Percentiles rank a stretch among this genome's conserved stretches.
Conservation (phyloP, 1,140 invertebrate species). For the Aphaenogaster ashmeadi region DNA sequence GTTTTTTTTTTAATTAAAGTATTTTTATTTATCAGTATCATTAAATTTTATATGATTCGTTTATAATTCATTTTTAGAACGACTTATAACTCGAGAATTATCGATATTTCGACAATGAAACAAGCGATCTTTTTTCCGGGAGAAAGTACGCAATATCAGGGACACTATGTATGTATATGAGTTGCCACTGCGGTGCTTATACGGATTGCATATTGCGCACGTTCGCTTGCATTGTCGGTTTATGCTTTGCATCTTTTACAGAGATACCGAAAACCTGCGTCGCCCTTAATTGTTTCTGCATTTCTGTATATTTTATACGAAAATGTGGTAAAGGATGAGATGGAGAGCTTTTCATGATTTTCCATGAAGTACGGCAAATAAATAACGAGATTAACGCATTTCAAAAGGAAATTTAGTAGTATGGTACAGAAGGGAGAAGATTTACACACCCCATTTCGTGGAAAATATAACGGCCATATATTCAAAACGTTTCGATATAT, state of each 20-base stretch:
- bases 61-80: neutral
- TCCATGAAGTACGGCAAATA: neutral
- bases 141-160: neutral
- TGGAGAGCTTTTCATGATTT: neutral
- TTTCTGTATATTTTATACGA: neutral
- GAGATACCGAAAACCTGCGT: neutral
- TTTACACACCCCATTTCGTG: conserved; percentile 38
- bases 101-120: neutral
- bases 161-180: neutral
- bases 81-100: neutral
- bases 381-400: conserved; percentile 52
- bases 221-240: neutral
- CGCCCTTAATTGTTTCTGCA: neutral
- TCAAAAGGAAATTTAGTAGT: conserved; percentile 39
- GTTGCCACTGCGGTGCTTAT: neutral
- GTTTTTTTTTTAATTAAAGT: neutral
- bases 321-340: neutral
- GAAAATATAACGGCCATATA: conserved; percentile 31
- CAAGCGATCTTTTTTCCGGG: neutral
- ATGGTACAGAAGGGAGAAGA: neutral
- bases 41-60: neutral
- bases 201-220: conserved; percentile 19
- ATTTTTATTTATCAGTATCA: neutral
- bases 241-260: neutral
- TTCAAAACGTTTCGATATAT: conserved; percentile 35